Base-by-base conservation (phyloP, 2,888 invertebrate species). In the Acanthoscelides obtectus region DNA sequence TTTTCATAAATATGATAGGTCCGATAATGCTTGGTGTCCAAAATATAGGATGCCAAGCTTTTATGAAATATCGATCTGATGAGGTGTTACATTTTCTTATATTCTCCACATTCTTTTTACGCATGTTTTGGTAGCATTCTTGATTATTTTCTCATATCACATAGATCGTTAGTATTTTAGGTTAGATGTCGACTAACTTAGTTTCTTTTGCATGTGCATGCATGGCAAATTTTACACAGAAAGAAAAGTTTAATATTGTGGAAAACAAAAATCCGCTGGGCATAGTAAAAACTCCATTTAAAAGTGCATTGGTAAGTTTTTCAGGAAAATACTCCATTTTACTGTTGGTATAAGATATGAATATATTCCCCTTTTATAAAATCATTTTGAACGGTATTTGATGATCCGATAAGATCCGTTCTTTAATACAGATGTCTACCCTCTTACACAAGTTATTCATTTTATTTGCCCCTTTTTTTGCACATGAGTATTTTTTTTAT, bases 151-250 rank as follows among this genome's bases (percentile, higher is more conserved):
- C 45, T 45, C 17, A 6, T 25, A 25, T 3, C 25, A 12, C 45
- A 45, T 45, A 45, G 45, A 12, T 12, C 45, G 45, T 45, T 45
- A 45, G 45, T 45, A 22, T 66, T 21, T 66, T 66, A 21, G 66
- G 66, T 66, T 8, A 66, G 66, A 66, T 66, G 22, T 67, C 67
- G 67, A 20, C 22, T 67, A 66, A 66, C 66, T 66, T 66, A 66
- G 20, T 66, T 66, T 22, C 22, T 72, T 72, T 72, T 69, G 68
- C 70, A 69, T 72, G 71, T 66, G 64, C 69, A 64, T 79, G 81
- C 81, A 81, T 81, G 80, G 80, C 77, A 77, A 76, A 75, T 76
- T 77, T 70, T 70, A 72, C 74, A 74, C 74, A 82, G 82, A 80
- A 78, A 79, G 81, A 81, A 72, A 80, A 78, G 74, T 82, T 81